Percentiles rank a stretch among this genome's conserved stretches.
These are phyloP conservation scores for Lontra canadensis DNA, from an alignment of 2,113 vertebrate genomes.

Conservation along the genomic window DNA sequence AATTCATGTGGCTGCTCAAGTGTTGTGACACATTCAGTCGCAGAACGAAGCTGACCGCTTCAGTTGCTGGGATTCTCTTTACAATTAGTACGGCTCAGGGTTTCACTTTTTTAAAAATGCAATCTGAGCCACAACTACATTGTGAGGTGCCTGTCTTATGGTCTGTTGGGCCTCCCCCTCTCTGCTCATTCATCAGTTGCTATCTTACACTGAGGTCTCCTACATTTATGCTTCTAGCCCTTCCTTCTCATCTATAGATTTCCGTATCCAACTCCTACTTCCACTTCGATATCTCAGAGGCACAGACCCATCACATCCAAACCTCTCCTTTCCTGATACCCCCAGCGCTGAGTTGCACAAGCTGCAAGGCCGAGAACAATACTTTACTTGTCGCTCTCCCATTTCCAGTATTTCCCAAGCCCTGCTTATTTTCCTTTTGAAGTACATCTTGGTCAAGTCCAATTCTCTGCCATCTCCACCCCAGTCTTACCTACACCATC, in stretches of 20 bases:
- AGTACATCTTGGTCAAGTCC: neutral
- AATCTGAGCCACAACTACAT: neutral
- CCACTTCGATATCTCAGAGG: neutral
- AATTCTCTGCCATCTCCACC: neutral
- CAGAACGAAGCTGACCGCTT: neutral
- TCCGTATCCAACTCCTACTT: neutral
- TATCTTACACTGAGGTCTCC: neutral
- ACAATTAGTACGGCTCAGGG: neutral
- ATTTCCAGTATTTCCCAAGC: neutral
- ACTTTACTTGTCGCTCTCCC: neutral
- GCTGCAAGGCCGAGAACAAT: neutral
- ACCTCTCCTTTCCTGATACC: neutral
- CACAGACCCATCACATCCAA: neutral
- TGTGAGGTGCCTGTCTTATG: neutral
- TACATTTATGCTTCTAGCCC: neutral
- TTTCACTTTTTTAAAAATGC: neutral
- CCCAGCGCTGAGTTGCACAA: neutral
- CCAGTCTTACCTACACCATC: rapidly evolving
- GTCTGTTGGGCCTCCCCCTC: neutral
- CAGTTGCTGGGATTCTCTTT: neutral
- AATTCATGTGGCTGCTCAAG: neutral
- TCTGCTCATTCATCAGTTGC: neutral
- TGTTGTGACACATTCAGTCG: neutral
- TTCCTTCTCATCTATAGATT: neutral
- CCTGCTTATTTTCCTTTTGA: neutral